Conservation (phyloP, 2,797 vertebrate genomes). For the Pseudocheirus occidentalis region DNA sequence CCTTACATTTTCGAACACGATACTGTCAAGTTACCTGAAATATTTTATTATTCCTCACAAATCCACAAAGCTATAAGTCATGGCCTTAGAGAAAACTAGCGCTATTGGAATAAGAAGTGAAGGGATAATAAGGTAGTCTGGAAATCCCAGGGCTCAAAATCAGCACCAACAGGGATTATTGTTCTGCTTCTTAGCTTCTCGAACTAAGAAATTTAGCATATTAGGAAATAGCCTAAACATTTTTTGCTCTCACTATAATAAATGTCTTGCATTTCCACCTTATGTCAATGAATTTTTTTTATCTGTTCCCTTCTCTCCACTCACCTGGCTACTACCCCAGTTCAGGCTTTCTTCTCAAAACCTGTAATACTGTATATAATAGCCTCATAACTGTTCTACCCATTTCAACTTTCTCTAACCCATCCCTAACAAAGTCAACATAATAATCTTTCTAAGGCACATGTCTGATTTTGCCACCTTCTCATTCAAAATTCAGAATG, state of each 20-base stretch:
- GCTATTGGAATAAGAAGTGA: not conserved
- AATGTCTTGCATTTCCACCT: not conserved
- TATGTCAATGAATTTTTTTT: not conserved
- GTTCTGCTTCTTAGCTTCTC: not conserved
- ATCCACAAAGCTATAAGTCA: slow-evolving; percentile 20
- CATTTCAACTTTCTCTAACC: not conserved
- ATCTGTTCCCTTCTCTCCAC: not conserved
- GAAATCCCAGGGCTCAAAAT: not conserved
- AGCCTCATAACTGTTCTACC: not conserved
- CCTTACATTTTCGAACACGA: not conserved
- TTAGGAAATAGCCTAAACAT: not conserved
- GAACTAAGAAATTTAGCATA: not conserved
- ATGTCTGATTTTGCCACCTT: not conserved
- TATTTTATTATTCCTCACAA: not conserved
- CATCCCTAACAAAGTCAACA: not conserved
- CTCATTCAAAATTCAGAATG: not conserved
- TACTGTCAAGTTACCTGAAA: not conserved
- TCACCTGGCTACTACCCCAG: not conserved
- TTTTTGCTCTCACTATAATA: not conserved
- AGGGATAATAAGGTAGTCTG: not conserved
- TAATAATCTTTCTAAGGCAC: not conserved
- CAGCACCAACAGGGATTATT: not conserved
- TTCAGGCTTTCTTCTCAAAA: not conserved
- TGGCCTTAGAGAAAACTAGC: not conserved
- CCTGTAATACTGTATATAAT: not conserved